Evolutionary conservation across 2,888 invertebrate genomes (phyloP).

Genomic region (Trachelus stipa): DNA sequence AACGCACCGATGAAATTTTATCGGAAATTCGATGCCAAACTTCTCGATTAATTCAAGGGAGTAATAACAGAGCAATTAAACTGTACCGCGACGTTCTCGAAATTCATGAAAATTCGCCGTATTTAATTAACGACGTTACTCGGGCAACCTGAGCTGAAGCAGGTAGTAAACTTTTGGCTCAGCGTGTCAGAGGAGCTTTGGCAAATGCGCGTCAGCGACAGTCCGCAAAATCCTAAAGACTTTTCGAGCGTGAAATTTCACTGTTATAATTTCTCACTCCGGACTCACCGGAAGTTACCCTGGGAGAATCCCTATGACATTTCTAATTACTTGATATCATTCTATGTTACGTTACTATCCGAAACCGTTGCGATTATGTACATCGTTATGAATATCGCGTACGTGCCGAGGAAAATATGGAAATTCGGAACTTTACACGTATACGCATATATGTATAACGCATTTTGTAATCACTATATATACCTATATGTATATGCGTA

Average conservation of each 20-base stretch:
- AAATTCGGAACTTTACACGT: too few species aligned
- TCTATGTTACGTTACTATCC: background rate
- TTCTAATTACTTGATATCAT: background rate
- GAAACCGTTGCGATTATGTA: background rate
- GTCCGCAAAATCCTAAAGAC: background rate
- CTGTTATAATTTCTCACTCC: background rate
- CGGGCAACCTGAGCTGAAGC: background rate
- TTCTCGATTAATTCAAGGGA: background rate
- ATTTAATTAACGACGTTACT: background rate
- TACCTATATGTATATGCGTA: too few species aligned
- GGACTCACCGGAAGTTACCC: background rate
- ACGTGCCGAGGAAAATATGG: too few species aligned
- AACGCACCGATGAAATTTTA: background rate
- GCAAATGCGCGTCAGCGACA: background rate
- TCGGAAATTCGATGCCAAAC: background rate
- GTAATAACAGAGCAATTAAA: background rate
- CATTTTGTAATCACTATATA: too few species aligned
- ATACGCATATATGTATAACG: too few species aligned
- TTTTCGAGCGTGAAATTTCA: background rate
- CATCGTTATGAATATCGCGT: too few species aligned
- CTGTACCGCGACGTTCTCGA: background rate
- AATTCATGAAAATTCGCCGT: background rate
- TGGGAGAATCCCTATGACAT: background rate
- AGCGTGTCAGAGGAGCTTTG: background rate
- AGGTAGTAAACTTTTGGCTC: background rate